phyloP scores from a whole-genome alignment of 2,888 invertebrate species.

The Drosophila quasianomalipes region DNA sequence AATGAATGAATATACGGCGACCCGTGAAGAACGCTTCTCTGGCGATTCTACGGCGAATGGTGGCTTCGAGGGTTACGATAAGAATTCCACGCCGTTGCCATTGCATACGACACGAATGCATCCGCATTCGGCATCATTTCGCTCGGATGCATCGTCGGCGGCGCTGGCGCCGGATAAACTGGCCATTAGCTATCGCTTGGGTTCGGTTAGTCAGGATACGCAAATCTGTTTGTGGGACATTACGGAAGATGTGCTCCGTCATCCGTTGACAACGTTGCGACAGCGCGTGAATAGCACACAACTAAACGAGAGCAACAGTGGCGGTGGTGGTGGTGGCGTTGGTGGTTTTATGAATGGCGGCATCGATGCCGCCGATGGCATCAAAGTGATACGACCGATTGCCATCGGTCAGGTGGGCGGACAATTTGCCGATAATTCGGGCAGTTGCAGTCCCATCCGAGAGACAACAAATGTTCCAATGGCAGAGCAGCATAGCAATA shows the following conservation, averaged over 20 bases:
- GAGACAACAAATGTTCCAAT: slow-evolving; percentile 47
- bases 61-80: slow-evolving; percentile 80
- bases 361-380: slow-evolving; percentile 79
- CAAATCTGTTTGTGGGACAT: slow-evolving; percentile 99
- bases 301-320: slow-evolving; percentile 75
- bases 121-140: slow-evolving; percentile 84
- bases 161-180: slow-evolving; percentile 85
- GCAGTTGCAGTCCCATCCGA: slow-evolving; percentile 76
- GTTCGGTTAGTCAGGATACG: slow-evolving; percentile 99
- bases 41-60: slow-evolving; percentile 81
- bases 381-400: slow-evolving; percentile 84
- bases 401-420: slow-evolving; percentile 77
- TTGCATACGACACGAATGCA: slow-evolving; percentile 76
- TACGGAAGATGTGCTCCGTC: slow-evolving; percentile 96
- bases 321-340: neutral
- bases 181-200: slow-evolving; percentile 92
- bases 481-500: slow-evolving; percentile 79
- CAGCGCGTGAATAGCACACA: slow-evolving; percentile 82
- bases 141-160: slow-evolving; percentile 83
- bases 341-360: slow-evolving; percentile 82
- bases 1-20: slow-evolving; percentile 81
- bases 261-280: slow-evolving; percentile 86
- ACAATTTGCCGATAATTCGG: slow-evolving; percentile 48
- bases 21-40: slow-evolving; percentile 74
- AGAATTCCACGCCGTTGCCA: slow-evolving; percentile 83